phyloP scores from a whole-genome alignment of 1,140 invertebrate genomes.

The Leptopilina boulardi region DNA sequence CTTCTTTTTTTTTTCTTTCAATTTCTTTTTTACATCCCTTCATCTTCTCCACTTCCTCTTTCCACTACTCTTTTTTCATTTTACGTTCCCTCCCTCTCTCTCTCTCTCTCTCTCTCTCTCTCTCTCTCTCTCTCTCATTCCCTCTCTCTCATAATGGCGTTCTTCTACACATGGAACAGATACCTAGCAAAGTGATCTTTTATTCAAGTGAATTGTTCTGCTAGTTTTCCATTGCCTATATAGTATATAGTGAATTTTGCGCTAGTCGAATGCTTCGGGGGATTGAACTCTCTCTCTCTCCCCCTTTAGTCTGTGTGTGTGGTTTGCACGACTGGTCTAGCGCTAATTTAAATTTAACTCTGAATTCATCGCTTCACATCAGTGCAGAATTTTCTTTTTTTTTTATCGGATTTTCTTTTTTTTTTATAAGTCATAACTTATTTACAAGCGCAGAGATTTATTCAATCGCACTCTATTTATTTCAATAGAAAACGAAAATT shows the following conservation, averaged over 20 bases:
- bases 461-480: too few species aligned
- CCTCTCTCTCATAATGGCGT: not conserved
- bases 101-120: not conserved
- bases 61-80: not conserved
- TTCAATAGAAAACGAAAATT: too few species aligned
- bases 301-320: not conserved
- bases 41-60: not conserved
- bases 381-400: not conserved
- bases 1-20: constrained; percentile 38
- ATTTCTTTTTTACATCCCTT: not conserved
- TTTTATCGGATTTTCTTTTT: constrained; percentile 1
- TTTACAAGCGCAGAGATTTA: too few species aligned
- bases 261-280: constrained; percentile 17
- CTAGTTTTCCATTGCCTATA: constrained; percentile 1
- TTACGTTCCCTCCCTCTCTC: not conserved
- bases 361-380: not conserved
- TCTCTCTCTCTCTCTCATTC: not conserved
- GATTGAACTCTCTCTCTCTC: not conserved
- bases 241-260: not conserved
- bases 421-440: too few species aligned
- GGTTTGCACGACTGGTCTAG: constrained; percentile 19
- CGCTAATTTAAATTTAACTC: constrained; percentile 31
- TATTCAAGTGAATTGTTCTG: constrained; percentile 25
- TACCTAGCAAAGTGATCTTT: constrained; percentile 29
- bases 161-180: constrained; percentile 11